phyloP scores from a whole-genome alignment of 2,888 invertebrate genomes.

The Xylota sylvarum region DNA sequence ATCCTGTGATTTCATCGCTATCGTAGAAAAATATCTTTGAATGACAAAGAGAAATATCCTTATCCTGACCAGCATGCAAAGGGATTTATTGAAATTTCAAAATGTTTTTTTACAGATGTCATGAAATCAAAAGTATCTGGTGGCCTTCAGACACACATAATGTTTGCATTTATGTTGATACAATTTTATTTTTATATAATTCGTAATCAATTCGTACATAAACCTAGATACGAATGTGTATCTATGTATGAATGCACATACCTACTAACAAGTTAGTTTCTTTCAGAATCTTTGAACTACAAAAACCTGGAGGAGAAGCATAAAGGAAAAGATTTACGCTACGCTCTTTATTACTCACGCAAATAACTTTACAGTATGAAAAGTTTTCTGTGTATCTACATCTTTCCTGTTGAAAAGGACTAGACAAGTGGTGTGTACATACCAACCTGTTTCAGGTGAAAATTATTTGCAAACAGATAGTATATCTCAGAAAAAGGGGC shows the following conservation, averaged over 20 bases:
- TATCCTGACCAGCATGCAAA: constrained; percentile 4
- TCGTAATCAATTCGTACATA: not conserved
- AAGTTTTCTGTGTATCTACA: constrained; percentile 31
- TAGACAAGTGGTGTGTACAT: constrained; percentile 47
- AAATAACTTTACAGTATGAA: constrained; percentile 54
- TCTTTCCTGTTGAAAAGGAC: constrained; percentile 37
- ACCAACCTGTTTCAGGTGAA: constrained; percentile 47
- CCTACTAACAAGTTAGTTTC: constrained; percentile 9
- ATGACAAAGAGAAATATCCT: constrained; percentile 28
- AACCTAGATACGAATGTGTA: not conserved
- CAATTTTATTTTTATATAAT: constrained; percentile 1
- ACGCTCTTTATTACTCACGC: constrained; percentile 54
- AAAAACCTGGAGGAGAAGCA: constrained; percentile 1
- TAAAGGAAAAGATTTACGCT: constrained; percentile 36
- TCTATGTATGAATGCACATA: not conserved
- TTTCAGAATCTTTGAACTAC: constrained; percentile 21
- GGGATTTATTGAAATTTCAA: not conserved
- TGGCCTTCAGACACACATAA: not conserved
- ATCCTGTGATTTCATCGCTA: constrained; percentile 5
- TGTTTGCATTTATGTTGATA: constrained; percentile 1
- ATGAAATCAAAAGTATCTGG: not conserved
- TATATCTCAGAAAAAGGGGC: constrained; percentile 5
- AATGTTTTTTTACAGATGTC: not conserved
- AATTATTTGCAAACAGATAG: constrained; percentile 47
- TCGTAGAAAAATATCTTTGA: constrained; percentile 21